Base-by-base conservation (phyloP, 2,113 vertebrate genomes). In the Erinaceus europaeus region DNA sequence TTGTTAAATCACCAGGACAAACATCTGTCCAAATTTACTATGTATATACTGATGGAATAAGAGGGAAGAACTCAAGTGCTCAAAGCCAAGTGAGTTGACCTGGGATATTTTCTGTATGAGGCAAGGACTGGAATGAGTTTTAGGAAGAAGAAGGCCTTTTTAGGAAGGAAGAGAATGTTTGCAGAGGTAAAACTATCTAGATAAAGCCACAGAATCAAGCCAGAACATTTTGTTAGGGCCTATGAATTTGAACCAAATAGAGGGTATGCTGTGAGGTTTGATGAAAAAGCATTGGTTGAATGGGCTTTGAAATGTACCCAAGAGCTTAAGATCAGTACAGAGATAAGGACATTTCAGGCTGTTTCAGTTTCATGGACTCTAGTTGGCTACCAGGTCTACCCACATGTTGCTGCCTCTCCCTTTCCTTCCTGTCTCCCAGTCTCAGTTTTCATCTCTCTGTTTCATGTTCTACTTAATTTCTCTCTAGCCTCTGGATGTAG, bases 401-500 rank as follows among this genome's bases (percentile, higher is more conserved):
- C 34, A 36, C 29, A 46, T 50, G 38, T 68, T 40, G 44, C 15
- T 74, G 52, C 53, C 25, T 80, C 40, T 74, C 20, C 59, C 27
- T 11, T 50, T 69, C 46, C 5, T 40, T 75, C 84, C 74, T 78
- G 42, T 46, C 65, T 82, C 6, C 44, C 68, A 17, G n/a, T 90
- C 82, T 92, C 88, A 4, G 72, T 79, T 86, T 68, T n/a, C 42
- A 79, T 34, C 9, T 73, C 59, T 18, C 32, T 11, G 20, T 61
- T 68, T 79, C 32, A 85, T 18, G 44, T 84, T 65, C 83, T 59
- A 8, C 69, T 94, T 80, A 21, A 42, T 90, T 93, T 34, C 57
- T 83, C 64, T 78, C 42, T 67, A 32, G 77, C 46, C 61, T 55
- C 64, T 81, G 64, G 75, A 52, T 61, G 64, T 29, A 90, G 64